Evolutionary conservation across 2,888 invertebrate genomes (phyloP), one percentile per base, ranked within the genome.

Genomic region (Agapetus fuscipes): DNA sequence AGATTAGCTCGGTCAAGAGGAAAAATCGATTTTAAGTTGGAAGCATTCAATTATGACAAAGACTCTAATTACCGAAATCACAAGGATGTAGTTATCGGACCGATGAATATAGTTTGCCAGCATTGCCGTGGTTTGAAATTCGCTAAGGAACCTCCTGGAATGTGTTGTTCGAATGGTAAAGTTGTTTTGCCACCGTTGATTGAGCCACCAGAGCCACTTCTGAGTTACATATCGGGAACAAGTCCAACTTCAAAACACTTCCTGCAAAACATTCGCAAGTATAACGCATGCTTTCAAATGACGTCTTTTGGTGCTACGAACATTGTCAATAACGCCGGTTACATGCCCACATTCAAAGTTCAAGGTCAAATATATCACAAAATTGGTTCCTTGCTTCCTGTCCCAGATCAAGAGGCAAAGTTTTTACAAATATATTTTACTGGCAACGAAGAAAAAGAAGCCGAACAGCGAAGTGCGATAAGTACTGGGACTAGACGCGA

Each of bases 361-460:
- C 50, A 55, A 50, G 53, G 54, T 2, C 54, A 56, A 37, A 27
- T 55, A 2, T 54, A 56, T 40, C 50, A 55, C 33, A 43, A 17
- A 30, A 50, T 49, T 49, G 54, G 53, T 3, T 50, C 49, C 24
- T 37, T 55, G 14, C 39, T 54, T 20, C 53, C 55, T 10, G n/a
- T 45, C 16, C 4, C 30, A 6, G 31, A 37, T 27, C 15, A 16
- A 11, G 14, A 48, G 17, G 44, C 37, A 34, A 50, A 55, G 42
- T 56, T 53, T 49, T 30, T 54, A 13, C 55, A 56, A 37, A 30
- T 56, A 36, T 54, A 56, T 39, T 55, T 53, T 17, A 52, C 54
- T 45, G 53, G 54, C 7, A 48, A 53, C 17, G 52, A 53, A 42
- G 14, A 50, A 2, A 43, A 4, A 3, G 44, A 54, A 35, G 48